phyloP scores from a whole-genome alignment of 2,888 invertebrate species.

The Folsomia manolachei region DNA sequence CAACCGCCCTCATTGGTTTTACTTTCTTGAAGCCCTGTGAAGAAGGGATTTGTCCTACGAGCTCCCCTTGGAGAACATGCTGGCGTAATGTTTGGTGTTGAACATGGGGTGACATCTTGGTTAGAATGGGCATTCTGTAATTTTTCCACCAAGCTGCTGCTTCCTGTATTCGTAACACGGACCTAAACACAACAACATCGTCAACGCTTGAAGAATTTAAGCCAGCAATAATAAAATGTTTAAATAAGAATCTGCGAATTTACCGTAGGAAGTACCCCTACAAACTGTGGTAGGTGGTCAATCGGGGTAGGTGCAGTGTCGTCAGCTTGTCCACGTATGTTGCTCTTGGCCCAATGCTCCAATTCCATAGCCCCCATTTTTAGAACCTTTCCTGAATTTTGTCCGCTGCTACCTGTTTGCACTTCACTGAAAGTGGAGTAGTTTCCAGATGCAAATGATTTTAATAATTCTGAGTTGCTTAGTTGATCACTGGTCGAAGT shows the following conservation, averaged over 20 bases:
- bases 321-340: neutral
- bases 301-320: conserved; percentile 35
- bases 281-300: conserved; percentile 29
- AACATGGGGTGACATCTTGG: conserved; percentile 44
- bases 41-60: conserved; percentile 44
- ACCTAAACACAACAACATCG: neutral
- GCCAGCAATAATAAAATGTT: too few species aligned
- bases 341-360: conserved; percentile 14
- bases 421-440: neutral
- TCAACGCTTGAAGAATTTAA: neutral
- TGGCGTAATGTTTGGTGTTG: conserved; percentile 47
- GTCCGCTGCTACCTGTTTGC: neutral
- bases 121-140: conserved; percentile 21
- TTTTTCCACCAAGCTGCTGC: conserved; percentile 38
- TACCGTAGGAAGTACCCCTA: too few species aligned
- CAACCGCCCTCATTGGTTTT: conserved; percentile 34
- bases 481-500: too few species aligned
- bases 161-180: conserved; percentile 27
- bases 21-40: too few species aligned
- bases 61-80: conserved; percentile 44
- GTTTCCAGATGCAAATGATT: conserved; percentile 11
- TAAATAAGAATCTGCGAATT: too few species aligned
- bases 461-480: too few species aligned
- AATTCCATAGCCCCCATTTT: conserved; percentile 12
- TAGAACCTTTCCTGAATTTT: neutral